A percentile compares a stretch with the other conserved stretches of the same genome.
phyloP scores from a whole-genome alignment of 2,888 invertebrate species.

The Deilephila elpenor region DNA sequence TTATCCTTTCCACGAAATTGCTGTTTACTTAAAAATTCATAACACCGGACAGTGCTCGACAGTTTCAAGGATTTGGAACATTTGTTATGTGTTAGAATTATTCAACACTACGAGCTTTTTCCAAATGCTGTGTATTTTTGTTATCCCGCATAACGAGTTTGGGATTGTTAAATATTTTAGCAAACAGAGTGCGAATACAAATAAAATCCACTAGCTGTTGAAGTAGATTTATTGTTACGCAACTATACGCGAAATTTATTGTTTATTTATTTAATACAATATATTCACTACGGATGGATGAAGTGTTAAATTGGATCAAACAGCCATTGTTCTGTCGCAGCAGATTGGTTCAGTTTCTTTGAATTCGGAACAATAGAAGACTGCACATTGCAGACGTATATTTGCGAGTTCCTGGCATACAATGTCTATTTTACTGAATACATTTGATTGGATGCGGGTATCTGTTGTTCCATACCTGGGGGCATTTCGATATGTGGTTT shows the following conservation, averaged over 20 bases:
- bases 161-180: background rate
- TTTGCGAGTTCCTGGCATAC: too few relatives aligned
- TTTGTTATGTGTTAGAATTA: constrained; percentile 23
- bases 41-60: constrained; percentile 24
- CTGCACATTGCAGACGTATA: too few relatives aligned
- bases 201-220: constrained; percentile 8
- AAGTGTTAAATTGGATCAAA: too few relatives aligned
- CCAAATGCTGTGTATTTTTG: constrained; percentile 4
- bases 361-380: too few relatives aligned
- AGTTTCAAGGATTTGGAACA: constrained; percentile 11
- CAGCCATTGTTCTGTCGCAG: too few relatives aligned
- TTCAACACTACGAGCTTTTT: constrained; percentile 9
- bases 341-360: too few relatives aligned
- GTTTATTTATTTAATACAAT: too few relatives aligned
- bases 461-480: too few relatives aligned
- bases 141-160: constrained; percentile 13
- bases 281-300: too few relatives aligned
- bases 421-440: too few relatives aligned
- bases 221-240: background rate
- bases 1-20: constrained; percentile 27
- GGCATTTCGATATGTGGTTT: constrained; percentile 20
- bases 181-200: constrained; percentile 19
- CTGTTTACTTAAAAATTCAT: constrained; percentile 36
- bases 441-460: too few relatives aligned
- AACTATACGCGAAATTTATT: background rate